Evolutionary conservation across 2,797 vertebrate genomes (phyloP), one percentile per base, ranked within the genome.

Genomic region (Channa striata): DNA sequence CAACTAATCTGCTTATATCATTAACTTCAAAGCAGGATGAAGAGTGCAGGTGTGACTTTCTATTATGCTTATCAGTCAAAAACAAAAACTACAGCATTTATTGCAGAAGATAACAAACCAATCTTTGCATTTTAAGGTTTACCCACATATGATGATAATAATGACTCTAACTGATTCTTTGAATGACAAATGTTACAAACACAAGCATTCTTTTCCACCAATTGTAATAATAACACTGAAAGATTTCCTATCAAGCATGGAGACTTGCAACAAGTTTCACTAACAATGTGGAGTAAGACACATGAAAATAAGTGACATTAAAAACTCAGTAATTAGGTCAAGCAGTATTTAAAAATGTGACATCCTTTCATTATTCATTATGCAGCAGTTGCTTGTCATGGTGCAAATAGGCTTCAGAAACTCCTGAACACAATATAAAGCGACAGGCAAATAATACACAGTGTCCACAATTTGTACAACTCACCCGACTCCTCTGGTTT

Each of bases 401-500:
- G 3, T 47, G 14, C n/a, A 23, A 5, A 44, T 3, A 43, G 9
- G 0, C 23, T 59, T 46, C 1, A 54, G 6, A 21, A 52, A 20
- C 44, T 30, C 19, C n/a, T 30, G 47, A 2, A 23, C 6, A 19
- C 2, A 54, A 2, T 4, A 19, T 25, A 8, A 23, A n/a, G 10
- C 4, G 57, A 37, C 51, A 51, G 16, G 16, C 23, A 62, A 21
- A 6, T 36, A 37, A 60, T 17, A 36, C 23, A 50, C 2, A 33
- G 13, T 46, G n/a, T 51, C 0, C 33, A 10, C 10, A 16, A n/a
- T n/a, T 20, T 49, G 10, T 2, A 44, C 1, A 9, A 52, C 74
- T 89, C 71, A 91, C 88, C 85, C 59, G 92, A 58, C 21, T 80
- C 89, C 48, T 93, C 92, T 4, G 64, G 30, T 68, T 90, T 92